These are phyloP conservation scores for Tachystola acroxantha DNA, from an alignment of 2,888 invertebrate species.

Conservation along the genomic window DNA sequence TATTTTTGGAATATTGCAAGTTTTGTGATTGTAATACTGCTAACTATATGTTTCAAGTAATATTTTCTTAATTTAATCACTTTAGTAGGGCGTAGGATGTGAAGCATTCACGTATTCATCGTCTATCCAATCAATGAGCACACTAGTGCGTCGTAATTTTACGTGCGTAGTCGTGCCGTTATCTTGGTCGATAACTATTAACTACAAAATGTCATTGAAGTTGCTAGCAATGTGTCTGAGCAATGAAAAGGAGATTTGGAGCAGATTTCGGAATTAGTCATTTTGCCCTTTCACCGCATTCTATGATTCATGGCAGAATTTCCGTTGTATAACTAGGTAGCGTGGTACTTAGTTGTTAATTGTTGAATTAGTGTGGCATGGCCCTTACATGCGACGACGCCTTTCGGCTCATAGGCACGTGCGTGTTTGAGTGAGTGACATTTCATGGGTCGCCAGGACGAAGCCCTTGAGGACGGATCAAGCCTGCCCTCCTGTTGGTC, in stretches of 20 bases:
- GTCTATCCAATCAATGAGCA: conserved; percentile 39
- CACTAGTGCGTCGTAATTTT: conserved; percentile 69
- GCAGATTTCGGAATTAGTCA: conserved; percentile 12
- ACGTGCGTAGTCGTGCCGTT: conserved; percentile 66
- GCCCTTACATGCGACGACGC: conserved; percentile 22
- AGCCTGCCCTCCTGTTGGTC: no score
- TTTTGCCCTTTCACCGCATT: conserved; percentile 8
- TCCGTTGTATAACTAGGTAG: conserved; percentile 26
- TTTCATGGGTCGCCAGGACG: no score
- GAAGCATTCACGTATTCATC: conserved; percentile 27
- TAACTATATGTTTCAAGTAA: background rate
- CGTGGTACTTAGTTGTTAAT: conserved; percentile 12
- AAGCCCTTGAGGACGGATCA: no score
- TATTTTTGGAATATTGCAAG: conserved; percentile 40
- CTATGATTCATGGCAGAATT: conserved; percentile 13
- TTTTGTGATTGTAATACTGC: background rate
- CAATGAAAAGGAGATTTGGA: conserved; percentile 2
- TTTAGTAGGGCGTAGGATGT: conserved; percentile 30
- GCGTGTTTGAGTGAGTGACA: no score
- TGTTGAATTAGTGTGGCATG: conserved; percentile 23
- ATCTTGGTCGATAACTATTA: conserved; percentile 63
- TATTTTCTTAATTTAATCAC: conserved; percentile 9
- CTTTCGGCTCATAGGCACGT: conserved; percentile 39
- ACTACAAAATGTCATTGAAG: conserved; percentile 28
- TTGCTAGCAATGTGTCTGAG: conserved; percentile 14